Percentiles rank a stretch among this genome's conserved stretches.
phyloP scores from a whole-genome alignment of 2,888 invertebrate genomes.

The Dasypogon diadema region DNA sequence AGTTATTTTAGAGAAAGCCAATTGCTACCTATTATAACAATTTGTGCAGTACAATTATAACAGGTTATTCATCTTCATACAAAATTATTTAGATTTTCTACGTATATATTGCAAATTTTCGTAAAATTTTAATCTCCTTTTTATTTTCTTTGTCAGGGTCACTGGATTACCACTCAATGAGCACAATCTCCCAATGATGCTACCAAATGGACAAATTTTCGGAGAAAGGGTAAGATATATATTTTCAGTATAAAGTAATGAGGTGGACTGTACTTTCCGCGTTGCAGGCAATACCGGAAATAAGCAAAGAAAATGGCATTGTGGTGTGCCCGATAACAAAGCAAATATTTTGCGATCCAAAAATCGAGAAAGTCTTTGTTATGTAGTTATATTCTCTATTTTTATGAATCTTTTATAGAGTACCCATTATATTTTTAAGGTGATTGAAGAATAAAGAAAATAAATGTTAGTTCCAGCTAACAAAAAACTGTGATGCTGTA shows the following conservation, averaged over 20 bases:
- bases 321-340: slow-evolving; percentile 95
- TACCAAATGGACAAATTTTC: slow-evolving; percentile 98
- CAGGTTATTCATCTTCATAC: no score
- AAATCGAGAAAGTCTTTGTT: slow-evolving; percentile 96
- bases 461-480: background rate
- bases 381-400: slow-evolving; percentile 76
- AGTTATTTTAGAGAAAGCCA: no score
- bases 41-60: no score
- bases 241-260: no score
- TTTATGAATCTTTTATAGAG: background rate
- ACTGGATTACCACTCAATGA: slow-evolving; percentile 94
- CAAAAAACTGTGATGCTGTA: no score
- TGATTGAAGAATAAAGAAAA: background rate
- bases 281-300: slow-evolving; percentile 86
- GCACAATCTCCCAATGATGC: slow-evolving; percentile 97
- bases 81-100: no score
- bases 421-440: background rate
- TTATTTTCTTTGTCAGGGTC: no score
- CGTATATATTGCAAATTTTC: no score
- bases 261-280: no score
- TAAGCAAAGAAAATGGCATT: slow-evolving; percentile 94
- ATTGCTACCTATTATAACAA: no score
- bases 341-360: slow-evolving; percentile 89
- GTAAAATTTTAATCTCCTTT: no score
- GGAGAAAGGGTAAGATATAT: slow-evolving; percentile 84